phyloP scores from a whole-genome alignment of 2,888 invertebrate genomes.

The Caenorhabditis sp. region DNA sequence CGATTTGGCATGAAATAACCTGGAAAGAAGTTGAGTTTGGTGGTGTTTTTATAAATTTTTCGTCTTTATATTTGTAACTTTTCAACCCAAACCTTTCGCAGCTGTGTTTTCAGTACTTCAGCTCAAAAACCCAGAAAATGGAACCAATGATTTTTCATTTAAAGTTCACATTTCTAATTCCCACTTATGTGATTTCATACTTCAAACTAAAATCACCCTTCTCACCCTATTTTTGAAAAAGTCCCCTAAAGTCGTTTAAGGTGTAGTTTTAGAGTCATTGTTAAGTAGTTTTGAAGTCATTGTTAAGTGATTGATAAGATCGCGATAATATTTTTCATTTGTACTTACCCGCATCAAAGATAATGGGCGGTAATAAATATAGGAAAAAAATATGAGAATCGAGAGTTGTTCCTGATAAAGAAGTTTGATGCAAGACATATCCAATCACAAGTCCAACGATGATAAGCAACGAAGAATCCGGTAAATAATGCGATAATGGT shows the following conservation, averaged over 20 bases:
- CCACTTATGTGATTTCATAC: too few relatives aligned
- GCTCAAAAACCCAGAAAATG: too few relatives aligned
- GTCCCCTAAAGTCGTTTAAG: too few relatives aligned
- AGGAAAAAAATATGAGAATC: slow-evolving; percentile 90
- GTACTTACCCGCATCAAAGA: slow-evolving; percentile 82
- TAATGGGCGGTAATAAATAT: slow-evolving; percentile 96
- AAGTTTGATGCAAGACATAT: slow-evolving; percentile 19
- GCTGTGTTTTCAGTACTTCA: too few relatives aligned
- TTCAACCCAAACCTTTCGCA: too few relatives aligned
- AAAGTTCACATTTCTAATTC: too few relatives aligned
- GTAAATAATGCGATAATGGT: slow-evolving; percentile 76
- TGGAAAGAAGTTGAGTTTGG: slow-evolving; percentile 8
- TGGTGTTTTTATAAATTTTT: too few relatives aligned
- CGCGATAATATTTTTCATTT: too few relatives aligned
- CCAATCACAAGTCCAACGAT: slow-evolving; percentile 82
- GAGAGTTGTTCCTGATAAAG: slow-evolving; percentile 30
- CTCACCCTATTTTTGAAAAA: too few relatives aligned
- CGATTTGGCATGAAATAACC: slow-evolving; percentile 99
- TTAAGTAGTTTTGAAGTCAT: neutral
- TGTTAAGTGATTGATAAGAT: neutral
- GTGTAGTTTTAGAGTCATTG: neutral
- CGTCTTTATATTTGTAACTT: too few relatives aligned
- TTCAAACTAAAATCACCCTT: too few relatives aligned
- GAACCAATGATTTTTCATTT: too few relatives aligned
- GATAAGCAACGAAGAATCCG: slow-evolving; percentile 94